phyloP scores from a whole-genome alignment of 2,888 invertebrate genomes.

The Hylaea fasciaria region DNA sequence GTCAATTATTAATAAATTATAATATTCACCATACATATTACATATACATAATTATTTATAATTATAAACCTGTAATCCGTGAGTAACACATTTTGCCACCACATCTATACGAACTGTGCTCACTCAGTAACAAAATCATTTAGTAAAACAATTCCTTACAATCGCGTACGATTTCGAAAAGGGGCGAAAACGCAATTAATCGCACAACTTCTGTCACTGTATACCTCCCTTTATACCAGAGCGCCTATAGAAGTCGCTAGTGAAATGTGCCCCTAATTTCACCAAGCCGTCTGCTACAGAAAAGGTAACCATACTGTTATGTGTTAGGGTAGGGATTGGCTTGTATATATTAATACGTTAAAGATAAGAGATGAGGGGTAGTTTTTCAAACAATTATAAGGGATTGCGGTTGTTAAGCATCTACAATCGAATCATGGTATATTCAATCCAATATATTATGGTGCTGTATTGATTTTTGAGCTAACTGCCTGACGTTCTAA shows the following conservation, averaged over 20 bases:
- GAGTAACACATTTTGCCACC: neutral
- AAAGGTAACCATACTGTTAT: neutral
- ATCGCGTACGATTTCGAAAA: slow-evolving; percentile 62
- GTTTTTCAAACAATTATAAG: slow-evolving; percentile 76
- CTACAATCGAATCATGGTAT: slow-evolving; percentile 66
- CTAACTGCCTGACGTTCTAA: slow-evolving; percentile 14
- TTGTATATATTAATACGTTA: slow-evolving; percentile 23
- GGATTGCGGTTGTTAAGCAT: slow-evolving; percentile 71
- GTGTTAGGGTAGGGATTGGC: neutral
- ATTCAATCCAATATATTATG: too few species aligned
- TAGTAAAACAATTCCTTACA: slow-evolving; percentile 53
- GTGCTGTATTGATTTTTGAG: slow-evolving; percentile 52
- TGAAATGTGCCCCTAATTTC: slow-evolving; percentile 36
- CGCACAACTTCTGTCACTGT: slow-evolving; percentile 74
- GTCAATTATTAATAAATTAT: too few species aligned
- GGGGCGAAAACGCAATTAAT: slow-evolving; percentile 78
- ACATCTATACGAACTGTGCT: neutral
- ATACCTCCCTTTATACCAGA: slow-evolving; percentile 41
- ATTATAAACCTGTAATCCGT: neutral
- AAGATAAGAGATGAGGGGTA: slow-evolving; percentile 62
- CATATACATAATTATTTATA: neutral
- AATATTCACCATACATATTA: neutral
- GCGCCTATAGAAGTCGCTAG: slow-evolving; percentile 29
- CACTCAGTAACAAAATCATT: slow-evolving; percentile 56
- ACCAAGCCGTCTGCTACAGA: slow-evolving; percentile 11